Evolutionary conservation across 2,113 vertebrate genomes (phyloP).

Genomic region (Mustela nigripes): DNA sequence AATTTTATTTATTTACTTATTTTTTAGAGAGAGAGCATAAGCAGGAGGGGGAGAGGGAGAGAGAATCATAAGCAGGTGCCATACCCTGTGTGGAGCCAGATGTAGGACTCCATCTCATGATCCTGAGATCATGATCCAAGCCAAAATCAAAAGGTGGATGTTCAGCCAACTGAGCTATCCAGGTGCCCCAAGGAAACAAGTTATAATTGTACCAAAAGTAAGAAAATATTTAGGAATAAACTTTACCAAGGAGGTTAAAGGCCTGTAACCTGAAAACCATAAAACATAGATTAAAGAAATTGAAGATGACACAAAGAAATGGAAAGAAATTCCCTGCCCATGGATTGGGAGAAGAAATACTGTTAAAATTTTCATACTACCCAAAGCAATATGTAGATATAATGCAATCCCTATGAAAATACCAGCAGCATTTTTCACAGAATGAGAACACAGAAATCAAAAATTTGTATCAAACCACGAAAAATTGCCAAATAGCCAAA

Average conservation of each 20-base stretch:
- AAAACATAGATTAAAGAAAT: not conserved
- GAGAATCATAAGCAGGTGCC: too few relatives aligned
- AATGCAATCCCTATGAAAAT: not conserved
- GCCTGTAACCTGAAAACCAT: not conserved
- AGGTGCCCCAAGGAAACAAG: not conserved
- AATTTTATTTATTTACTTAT: too few relatives aligned
- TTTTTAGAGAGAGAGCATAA: too few relatives aligned
- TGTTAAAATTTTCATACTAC: not conserved
- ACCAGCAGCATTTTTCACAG: not conserved
- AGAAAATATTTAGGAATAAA: not conserved
- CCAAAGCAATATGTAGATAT: not conserved
- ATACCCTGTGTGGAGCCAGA: too few relatives aligned
- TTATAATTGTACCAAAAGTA: not conserved
- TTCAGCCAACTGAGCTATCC: not conserved
- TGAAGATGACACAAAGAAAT: not conserved
- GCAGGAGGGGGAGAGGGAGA: too few relatives aligned
- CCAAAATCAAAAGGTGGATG: not conserved
- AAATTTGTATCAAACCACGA: not conserved
- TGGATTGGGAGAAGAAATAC: not conserved
- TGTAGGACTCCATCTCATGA: too few relatives aligned
- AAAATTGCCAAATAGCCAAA: not conserved
- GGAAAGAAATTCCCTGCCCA: not conserved
- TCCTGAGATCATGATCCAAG: too few relatives aligned
- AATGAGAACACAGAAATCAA: not conserved
- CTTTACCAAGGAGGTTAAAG: not conserved